phyloP scores from a whole-genome alignment of 2,888 invertebrate species.

The Drosophila demipolita region DNA sequence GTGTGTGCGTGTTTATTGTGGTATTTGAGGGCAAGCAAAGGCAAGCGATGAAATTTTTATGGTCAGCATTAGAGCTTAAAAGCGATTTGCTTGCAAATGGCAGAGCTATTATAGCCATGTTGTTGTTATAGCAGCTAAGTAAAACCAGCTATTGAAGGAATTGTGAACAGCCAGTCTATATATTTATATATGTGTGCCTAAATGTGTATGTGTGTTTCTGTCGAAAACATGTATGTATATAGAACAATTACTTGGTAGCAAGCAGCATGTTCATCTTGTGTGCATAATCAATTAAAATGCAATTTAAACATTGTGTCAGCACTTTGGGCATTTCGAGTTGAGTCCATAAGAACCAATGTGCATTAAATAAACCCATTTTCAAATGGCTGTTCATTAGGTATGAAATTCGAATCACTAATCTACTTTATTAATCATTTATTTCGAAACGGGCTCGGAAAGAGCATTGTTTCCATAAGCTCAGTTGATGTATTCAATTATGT shows the following conservation, averaged over 20 bases:
- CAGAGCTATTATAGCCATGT: conserved; percentile 55
- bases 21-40: conserved; percentile 14
- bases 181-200: background rate
- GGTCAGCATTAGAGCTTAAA: conserved; percentile 61
- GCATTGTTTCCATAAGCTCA: background rate
- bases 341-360: conserved; percentile 7
- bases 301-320: conserved; percentile 16
- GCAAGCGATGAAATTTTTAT: conserved; percentile 29
- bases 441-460: background rate
- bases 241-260: background rate
- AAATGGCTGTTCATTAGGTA: conserved; percentile 1
- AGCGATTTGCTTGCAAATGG: conserved; percentile 59
- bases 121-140: conserved; percentile 46
- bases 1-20: conserved; percentile 2
- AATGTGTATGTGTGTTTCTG: too few relatives aligned
- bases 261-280: background rate
- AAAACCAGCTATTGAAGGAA: conserved; percentile 29
- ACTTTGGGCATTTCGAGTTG: conserved; percentile 5
- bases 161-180: conserved; percentile 25
- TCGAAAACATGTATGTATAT: too few relatives aligned
- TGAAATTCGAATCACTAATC: conserved; percentile 1
- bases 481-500: background rate
- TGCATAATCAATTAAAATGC: conserved; percentile 35
- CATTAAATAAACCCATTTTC: conserved; percentile 26
- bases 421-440: conserved; percentile 14